Evolutionary conservation across 2,113 vertebrate genomes (phyloP), one percentile per base, ranked within the genome.

Genomic region (Caracal caracal): DNA sequence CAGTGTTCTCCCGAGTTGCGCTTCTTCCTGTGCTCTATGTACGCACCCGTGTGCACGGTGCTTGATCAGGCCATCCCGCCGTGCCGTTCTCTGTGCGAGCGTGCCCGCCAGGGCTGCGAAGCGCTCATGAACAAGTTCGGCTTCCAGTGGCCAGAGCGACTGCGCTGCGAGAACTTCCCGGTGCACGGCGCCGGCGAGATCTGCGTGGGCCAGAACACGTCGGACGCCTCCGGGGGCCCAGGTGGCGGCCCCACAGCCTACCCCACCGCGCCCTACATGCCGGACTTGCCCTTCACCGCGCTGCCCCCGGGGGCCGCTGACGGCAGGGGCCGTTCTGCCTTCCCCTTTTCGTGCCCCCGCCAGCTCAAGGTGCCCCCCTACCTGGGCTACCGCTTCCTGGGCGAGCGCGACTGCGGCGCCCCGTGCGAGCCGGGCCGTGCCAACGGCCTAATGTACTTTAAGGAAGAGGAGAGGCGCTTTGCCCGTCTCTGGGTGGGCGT

Each of bases 101-200:
- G 99, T 7, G 99, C 99, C 0, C 98, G 99, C 12, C 99, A 99
- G 73, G 99, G 99, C 79, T 99, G 99, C 82, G 99, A 99, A 98
- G 99, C 99, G 12, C 99, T 99, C 93, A 99, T 99, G 99, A 99
- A 99, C 92, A 99, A 99, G 94, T 99, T 99, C 30, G 99, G 99
- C 37, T 99, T 99, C 98, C 99, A 99, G 98, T 99, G 99, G 99
- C 99, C 99, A 0, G 99, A 99, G 94, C 97, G 99, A 4, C 98
- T 99, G 37, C 99, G 98, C 89, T 99, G 99, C 73, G 98, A 99
- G 98, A 98, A 99, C 98, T 99, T 99, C 97, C 99, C 99, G 0
- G 98, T 99, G 43, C 99, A 99, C 51, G 99, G 99, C 0, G 98
- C 98, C 0, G 99, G 99, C 2, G 99, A 99, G 97, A 99, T 99